These are phyloP conservation scores for Tupiocoris notatus DNA, from an alignment of 2,888 invertebrate genomes.

Conservation along the genomic window DNA sequence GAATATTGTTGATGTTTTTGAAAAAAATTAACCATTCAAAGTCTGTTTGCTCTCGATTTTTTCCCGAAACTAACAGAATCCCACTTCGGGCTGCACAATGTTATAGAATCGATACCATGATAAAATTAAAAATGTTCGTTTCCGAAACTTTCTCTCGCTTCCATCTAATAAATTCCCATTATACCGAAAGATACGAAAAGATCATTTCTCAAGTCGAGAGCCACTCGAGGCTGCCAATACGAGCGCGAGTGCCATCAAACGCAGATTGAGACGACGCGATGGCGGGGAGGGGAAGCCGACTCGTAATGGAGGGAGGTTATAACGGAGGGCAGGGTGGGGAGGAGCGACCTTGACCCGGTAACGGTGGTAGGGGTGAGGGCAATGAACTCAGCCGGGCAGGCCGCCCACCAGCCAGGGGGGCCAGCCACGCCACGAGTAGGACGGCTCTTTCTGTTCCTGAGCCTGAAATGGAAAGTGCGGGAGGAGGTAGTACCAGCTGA, in stretches of 20 bases:
- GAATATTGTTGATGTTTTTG: too few species aligned
- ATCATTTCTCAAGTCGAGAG: too few species aligned
- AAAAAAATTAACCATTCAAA: too few species aligned
- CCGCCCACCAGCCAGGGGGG: neutral
- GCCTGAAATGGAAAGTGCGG: constrained; percentile 27
- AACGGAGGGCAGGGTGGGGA: neutral
- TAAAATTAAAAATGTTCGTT: too few species aligned
- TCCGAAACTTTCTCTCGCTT: too few species aligned
- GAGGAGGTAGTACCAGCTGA: neutral
- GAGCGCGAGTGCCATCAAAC: neutral
- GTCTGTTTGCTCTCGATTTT: too few species aligned
- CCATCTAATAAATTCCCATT: too few species aligned
- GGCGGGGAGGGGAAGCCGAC: neutral
- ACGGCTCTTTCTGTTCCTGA: neutral
- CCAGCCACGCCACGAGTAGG: neutral
- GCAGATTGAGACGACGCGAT: neutral
- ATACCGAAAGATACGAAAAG: too few species aligned
- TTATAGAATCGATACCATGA: too few species aligned
- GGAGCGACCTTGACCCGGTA: constrained; percentile 42
- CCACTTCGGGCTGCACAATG: too few species aligned
- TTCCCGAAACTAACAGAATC: too few species aligned
- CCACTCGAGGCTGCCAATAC: too few species aligned
- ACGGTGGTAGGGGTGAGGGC: constrained; percentile 39
- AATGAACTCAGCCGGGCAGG: constrained; percentile 9
- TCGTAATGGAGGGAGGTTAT: neutral